Conservation (phyloP, 2,113 vertebrate genomes). For the Pseudonaja textilis region DNA sequence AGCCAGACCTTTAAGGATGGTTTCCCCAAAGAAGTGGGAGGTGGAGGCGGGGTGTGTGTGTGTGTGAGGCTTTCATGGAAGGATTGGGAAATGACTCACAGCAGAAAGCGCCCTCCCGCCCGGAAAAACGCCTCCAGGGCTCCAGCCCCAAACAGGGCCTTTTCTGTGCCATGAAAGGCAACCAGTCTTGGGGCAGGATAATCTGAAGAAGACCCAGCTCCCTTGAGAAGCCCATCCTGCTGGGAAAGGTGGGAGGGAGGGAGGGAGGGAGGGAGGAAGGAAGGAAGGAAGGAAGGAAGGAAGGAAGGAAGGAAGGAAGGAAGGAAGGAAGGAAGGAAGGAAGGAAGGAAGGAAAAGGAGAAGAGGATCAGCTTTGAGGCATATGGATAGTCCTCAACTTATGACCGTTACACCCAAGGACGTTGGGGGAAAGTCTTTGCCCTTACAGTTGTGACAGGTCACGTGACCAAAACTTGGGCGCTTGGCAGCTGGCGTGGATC, state of each 20-base stretch:
- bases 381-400: too few species aligned
- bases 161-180: not conserved
- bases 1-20: not conserved
- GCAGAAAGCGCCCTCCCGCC: not conserved
- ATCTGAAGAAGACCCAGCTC: not conserved
- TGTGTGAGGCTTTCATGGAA: not conserved
- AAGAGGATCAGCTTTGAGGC: not conserved
- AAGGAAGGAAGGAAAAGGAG: not conserved
- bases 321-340: not conserved
- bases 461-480: too few species aligned
- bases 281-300: too few species aligned
- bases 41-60: too few species aligned
- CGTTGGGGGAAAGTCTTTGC: too few species aligned
- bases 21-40: not conserved
- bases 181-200: not conserved
- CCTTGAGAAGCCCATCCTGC: not conserved
- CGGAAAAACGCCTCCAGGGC: not conserved
- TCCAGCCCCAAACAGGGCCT: not conserved
- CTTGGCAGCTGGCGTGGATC: too few species aligned
- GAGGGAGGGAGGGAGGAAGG: not conserved
- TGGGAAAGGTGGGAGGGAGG: not conserved
- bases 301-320: not conserved
- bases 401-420: too few species aligned
- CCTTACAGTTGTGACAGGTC: too few species aligned
- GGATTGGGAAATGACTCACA: not conserved